Evolutionary conservation across 2,888 invertebrate genomes (phyloP).

Genomic region (Slavum lentiscoides): DNA sequence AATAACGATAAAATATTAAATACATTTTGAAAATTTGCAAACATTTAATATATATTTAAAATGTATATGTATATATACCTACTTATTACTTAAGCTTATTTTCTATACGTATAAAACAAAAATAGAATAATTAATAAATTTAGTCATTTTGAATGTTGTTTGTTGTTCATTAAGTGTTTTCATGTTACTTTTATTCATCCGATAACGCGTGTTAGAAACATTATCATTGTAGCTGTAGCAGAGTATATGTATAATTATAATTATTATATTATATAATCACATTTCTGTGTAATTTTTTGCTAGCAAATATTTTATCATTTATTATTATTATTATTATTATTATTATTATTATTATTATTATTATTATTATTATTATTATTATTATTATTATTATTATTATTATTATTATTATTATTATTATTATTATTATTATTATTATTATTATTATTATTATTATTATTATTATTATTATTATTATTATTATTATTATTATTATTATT

Average conservation of each 20-base stretch:
- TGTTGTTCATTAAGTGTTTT: slow-evolving; percentile 52
- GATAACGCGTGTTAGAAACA: slow-evolving; percentile 34
- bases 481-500: slow-evolving; percentile 13
- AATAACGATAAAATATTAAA: slow-evolving; percentile 20
- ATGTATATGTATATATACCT: slow-evolving; percentile 15
- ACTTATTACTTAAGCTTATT: slow-evolving; percentile 47
- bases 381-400: slow-evolving; percentile 14
- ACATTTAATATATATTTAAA: slow-evolving; percentile 17
- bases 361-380: slow-evolving; percentile 10
- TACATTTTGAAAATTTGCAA: slow-evolving; percentile 36
- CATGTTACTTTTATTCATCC: slow-evolving; percentile 47
- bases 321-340: slow-evolving; percentile 11
- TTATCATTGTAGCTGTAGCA: slow-evolving; percentile 39
- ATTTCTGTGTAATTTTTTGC: slow-evolving; percentile 41
- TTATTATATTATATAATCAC: slow-evolving; percentile 28
- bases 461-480: slow-evolving; percentile 7
- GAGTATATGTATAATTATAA: slow-evolving; percentile 41
- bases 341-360: slow-evolving; percentile 15
- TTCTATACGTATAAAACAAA: slow-evolving; percentile 39
- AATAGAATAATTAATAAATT: slow-evolving; percentile 52
- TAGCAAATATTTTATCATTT: slow-evolving; percentile 9
- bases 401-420: slow-evolving; percentile 15
- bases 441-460: slow-evolving; percentile 6
- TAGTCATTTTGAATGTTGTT: slow-evolving; percentile 51
- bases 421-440: slow-evolving; percentile 12